Conservation (phyloP, 2,888 invertebrate species). For the Cephus pygmeus region DNA sequence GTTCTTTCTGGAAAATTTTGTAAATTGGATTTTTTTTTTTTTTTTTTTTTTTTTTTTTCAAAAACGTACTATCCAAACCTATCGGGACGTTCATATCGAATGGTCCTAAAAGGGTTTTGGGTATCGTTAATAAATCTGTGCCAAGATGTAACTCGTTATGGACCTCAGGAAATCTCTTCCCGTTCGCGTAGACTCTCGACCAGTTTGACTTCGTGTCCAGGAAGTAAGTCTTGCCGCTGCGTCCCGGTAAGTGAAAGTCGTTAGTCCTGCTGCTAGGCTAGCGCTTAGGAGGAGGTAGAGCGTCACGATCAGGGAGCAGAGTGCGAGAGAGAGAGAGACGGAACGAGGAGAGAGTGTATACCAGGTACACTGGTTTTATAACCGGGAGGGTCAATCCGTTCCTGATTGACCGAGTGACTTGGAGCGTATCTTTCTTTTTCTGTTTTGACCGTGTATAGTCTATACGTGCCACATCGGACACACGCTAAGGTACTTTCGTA, state of each 20-base stretch:
- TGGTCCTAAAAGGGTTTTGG: background rate
- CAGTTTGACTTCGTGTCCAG: constrained; percentile 34
- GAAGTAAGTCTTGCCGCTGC: constrained; percentile 44
- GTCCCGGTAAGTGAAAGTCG: constrained; percentile 53
- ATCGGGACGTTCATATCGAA: background rate
- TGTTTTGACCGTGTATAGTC: background rate
- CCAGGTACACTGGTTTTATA: constrained; percentile 17
- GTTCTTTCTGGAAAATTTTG: background rate
- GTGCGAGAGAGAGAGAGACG: constrained; percentile 16
- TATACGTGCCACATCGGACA: background rate
- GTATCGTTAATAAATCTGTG: background rate
- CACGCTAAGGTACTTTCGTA: background rate
- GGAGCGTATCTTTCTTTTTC: background rate
- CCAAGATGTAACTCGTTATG: background rate
- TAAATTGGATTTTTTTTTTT: background rate
- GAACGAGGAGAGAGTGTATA: constrained; percentile 9
- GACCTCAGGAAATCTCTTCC: background rate
- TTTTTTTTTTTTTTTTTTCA: background rate
- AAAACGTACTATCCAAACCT: background rate
- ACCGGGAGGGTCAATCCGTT: constrained; percentile 9
- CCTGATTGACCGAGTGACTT: constrained; percentile 4
- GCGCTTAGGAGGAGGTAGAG: constrained; percentile 8
- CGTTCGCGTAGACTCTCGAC: background rate
- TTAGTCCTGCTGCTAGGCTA: constrained; percentile 32
- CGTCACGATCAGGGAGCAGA: constrained; percentile 17